Percentiles rank a stretch among this genome's conserved stretches.
These are phyloP conservation scores for Drosophila mimetica DNA, from an alignment of 2,888 invertebrate genomes.

Conservation along the genomic window DNA sequence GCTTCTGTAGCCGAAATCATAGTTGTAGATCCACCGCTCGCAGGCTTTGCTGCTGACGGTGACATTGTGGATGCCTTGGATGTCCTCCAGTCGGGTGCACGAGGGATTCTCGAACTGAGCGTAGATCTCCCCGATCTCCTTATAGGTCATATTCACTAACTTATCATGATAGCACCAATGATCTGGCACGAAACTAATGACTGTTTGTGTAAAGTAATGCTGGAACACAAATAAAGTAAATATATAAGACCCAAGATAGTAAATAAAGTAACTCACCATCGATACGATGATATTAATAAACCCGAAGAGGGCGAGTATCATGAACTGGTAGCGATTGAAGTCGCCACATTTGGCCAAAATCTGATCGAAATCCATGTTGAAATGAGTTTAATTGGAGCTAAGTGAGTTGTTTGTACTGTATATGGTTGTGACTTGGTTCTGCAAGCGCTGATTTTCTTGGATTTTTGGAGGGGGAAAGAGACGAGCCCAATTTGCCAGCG, in stretches of 20 bases:
- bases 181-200: slow-evolving; percentile 86
- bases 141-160: slow-evolving; percentile 82
- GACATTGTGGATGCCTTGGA: slow-evolving; percentile 71
- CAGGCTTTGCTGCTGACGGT: slow-evolving; percentile 83
- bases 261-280: slow-evolving; percentile 74
- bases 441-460: slow-evolving; percentile 1
- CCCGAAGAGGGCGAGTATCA: slow-evolving; percentile 86
- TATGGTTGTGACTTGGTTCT: slow-evolving; percentile 21
- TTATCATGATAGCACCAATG: slow-evolving; percentile 85
- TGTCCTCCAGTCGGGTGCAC: slow-evolving; percentile 81
- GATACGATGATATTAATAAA: slow-evolving; percentile 86
- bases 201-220: slow-evolving; percentile 87
- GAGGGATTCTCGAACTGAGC: slow-evolving; percentile 81
- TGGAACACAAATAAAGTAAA: slow-evolving; percentile 10
- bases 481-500: slow-evolving; percentile 10
- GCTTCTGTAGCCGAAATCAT: slow-evolving; percentile 86
- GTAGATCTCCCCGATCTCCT: slow-evolving; percentile 83
- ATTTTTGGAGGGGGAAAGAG: slow-evolving; percentile 9
- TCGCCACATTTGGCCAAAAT: slow-evolving; percentile 86
- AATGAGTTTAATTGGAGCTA: slow-evolving; percentile 19
- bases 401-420: slow-evolving; percentile 43
- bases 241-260: not conserved
- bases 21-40: slow-evolving; percentile 86
- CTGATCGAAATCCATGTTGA: slow-evolving; percentile 85
- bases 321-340: slow-evolving; percentile 86